Conservation (phyloP, 1,140 invertebrate species). For the Sarcophaga peregrina region DNA sequence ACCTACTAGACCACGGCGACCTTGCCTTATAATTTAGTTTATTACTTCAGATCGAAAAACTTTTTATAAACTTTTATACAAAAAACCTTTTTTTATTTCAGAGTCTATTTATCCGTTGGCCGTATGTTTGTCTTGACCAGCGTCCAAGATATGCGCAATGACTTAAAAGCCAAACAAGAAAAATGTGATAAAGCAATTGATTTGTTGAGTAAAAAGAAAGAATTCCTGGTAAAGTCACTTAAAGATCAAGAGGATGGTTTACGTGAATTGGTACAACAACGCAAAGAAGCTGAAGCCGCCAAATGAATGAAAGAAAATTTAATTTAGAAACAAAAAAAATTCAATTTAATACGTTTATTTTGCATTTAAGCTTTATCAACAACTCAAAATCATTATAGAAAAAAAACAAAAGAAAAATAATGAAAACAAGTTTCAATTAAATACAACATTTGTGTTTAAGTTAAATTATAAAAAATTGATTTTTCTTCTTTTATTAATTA, state of each 20-base stretch:
- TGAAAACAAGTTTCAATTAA: conserved; percentile 21
- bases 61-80: too few species aligned
- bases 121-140: conserved; percentile 65
- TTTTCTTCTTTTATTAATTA: conserved; percentile 36
- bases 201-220: conserved; percentile 61
- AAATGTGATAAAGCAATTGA: conserved; percentile 64
- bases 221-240: conserved; percentile 60
- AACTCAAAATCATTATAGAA: not conserved
- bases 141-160: conserved; percentile 60
- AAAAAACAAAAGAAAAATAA: not conserved
- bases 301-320: conserved; percentile 49
- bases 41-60: too few species aligned
- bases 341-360: conserved; percentile 10
- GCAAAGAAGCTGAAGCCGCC: conserved; percentile 57
- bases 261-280: conserved; percentile 63
- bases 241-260: conserved; percentile 64
- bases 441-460: conserved; percentile 20
- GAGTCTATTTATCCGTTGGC: conserved; percentile 63
- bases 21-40: too few species aligned
- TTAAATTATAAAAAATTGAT: conserved; percentile 50
- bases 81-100: conserved; percentile 43
- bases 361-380: conserved; percentile 33
- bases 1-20: too few species aligned
- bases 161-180: conserved; percentile 59
- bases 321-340: not conserved